These are phyloP conservation scores for Oreochromis tanganicae DNA, from an alignment of 2,113 vertebrate species.

Conservation along the genomic window DNA sequence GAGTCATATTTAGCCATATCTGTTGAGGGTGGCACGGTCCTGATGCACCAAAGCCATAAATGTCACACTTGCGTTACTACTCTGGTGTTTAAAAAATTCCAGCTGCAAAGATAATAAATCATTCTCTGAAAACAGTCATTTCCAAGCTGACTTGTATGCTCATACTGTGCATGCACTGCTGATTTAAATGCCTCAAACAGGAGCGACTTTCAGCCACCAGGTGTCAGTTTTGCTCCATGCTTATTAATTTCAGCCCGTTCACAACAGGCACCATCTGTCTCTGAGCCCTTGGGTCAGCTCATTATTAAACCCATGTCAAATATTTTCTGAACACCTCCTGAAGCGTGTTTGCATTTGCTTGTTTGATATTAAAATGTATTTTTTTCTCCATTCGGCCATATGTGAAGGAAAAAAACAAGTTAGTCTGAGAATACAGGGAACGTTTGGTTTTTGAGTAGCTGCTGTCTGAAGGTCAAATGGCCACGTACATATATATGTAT, in stretches of 20 bases:
- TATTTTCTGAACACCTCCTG: background rate
- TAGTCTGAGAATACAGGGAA: background rate
- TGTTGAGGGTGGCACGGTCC: background rate
- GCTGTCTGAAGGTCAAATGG: background rate
- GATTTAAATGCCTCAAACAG: background rate
- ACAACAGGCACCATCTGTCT: background rate
- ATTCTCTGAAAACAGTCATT: background rate
- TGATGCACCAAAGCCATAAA: background rate
- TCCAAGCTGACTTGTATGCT: background rate
- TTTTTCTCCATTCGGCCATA: background rate
- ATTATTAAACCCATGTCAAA: background rate
- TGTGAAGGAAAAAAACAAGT: background rate
- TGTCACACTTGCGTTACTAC: background rate
- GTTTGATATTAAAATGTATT: background rate
- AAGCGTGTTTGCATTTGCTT: background rate
- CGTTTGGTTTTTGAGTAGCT: background rate
- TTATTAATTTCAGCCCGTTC: background rate
- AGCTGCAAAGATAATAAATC: background rate
- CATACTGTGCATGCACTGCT: background rate
- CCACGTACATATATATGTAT: background rate
- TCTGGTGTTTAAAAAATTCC: background rate
- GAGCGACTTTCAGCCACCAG: constrained; percentile 9
- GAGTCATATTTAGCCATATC: background rate
- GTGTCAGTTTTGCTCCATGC: constrained; percentile 26
- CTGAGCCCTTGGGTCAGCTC: background rate